Evolutionary conservation across 2,113 vertebrate genomes (phyloP).

Genomic region (Zeus faber): DNA sequence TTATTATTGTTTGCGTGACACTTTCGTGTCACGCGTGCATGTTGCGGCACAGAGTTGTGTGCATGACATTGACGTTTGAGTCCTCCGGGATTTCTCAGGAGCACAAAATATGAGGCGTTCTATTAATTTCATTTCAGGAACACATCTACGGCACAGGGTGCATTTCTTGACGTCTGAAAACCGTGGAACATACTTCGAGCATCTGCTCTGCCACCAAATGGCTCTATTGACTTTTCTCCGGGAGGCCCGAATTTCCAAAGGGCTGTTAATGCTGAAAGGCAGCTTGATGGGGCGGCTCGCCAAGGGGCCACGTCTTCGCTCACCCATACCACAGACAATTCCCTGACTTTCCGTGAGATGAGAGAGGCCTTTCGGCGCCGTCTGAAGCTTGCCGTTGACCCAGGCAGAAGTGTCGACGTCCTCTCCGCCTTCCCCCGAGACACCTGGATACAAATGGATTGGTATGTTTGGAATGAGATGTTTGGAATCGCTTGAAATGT

Average conservation of each 20-base stretch:
- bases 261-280: conserved; percentile 24
- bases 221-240: conserved; percentile 6
- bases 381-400: background rate
- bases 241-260: conserved; percentile 38
- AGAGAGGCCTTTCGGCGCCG: background rate
- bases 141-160: too few species aligned
- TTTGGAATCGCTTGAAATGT: background rate
- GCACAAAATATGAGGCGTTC: too few species aligned
- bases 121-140: too few species aligned
- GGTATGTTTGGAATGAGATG: background rate
- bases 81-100: too few species aligned
- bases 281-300: conserved; percentile 39
- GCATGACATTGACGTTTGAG: too few species aligned
- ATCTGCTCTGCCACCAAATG: too few species aligned
- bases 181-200: conserved; percentile 21
- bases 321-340: background rate
- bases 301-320: conserved; percentile 17
- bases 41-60: too few species aligned
- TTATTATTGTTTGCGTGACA: conserved; percentile 16
- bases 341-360: background rate
- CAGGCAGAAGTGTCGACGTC: background rate
- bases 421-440: background rate
- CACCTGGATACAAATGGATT: background rate
- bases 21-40: too few species aligned
- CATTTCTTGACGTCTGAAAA: conserved; percentile 36